phyloP scores from a whole-genome alignment of 2,888 invertebrate species.

The Phortica okadai region DNA sequence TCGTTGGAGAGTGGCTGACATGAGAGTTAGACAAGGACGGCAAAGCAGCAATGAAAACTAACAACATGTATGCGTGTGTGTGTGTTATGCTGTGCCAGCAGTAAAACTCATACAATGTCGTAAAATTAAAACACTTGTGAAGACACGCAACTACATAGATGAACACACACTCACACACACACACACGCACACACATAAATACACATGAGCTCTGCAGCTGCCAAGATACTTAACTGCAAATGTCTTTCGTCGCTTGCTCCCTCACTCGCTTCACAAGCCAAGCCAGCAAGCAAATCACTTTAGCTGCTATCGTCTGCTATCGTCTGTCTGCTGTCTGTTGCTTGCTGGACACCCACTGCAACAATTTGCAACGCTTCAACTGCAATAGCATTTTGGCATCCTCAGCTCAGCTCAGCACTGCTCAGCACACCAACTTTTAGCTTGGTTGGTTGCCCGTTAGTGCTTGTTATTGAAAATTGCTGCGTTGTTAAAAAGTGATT shows the following conservation, averaged over 20 bases:
- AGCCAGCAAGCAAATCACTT: conserved; percentile 23
- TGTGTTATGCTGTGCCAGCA: conserved; percentile 70
- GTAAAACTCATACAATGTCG: conserved; percentile 74
- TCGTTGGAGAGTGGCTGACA: conserved; percentile 60
- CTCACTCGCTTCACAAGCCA: neutral
- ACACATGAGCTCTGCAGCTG: conserved; percentile 18
- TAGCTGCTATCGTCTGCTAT: conserved; percentile 19
- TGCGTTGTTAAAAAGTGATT: conserved; percentile 72
- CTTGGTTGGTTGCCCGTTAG: conserved; percentile 30
- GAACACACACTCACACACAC: conserved; percentile 6
- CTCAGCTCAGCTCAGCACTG: neutral
- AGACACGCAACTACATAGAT: conserved; percentile 49
- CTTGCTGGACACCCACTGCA: conserved; percentile 36
- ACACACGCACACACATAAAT: neutral
- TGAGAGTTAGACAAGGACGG: conserved; percentile 13
- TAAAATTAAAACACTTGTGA: conserved; percentile 73
- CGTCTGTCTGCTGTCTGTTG: conserved; percentile 29
- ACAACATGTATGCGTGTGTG: conserved; percentile 66
- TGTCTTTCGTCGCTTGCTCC: conserved; percentile 55
- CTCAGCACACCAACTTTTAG: neutral
- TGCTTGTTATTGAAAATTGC: conserved; percentile 61
- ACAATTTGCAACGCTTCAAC: conserved; percentile 28
- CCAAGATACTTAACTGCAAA: conserved; percentile 57
- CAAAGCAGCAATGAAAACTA: conserved; percentile 54
- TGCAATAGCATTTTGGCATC: neutral